Evolutionary conservation across 1,140 invertebrate species (phyloP), one percentile per base, ranked within the genome.

Genomic region (Sipha flava): DNA sequence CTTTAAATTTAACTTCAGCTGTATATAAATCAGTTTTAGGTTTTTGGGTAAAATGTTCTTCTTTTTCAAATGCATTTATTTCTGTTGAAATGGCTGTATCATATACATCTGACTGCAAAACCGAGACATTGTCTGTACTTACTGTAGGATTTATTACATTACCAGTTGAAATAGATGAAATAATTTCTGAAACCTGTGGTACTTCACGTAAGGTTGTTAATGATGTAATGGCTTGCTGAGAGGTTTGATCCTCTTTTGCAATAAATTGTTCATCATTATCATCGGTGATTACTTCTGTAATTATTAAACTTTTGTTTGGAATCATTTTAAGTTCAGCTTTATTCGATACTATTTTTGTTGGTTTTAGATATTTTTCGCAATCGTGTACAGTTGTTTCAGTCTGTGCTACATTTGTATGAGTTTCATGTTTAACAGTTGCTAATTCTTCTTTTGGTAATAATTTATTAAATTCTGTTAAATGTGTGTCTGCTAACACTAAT

Each of bases 211-310:
- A 23, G n/a, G 29, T 31, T 5, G 68, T 64, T n/a, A 73, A 31
- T 18, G 82, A 82, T 21, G 87, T 75, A 23, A 84, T 84, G 2
- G 85, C 87, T 79, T 83, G 84, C 49, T 84, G 84, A 12, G 81
- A 79, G 26, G 83, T 82, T 1, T 84, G 81, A 64, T 84, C 40
- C 0, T 45, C 82, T 64, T 84, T 82, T 7, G 80, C 82, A 18
- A 81, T 79, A 21, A 87, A 85, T 62, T 84, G 79, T 14, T 82
- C 75, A 79, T 85, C 83, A 40, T 85, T 83, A 82, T 86, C 83
- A 80, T 86, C 81, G 21, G 82, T 81, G 1, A 84, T 84, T 10
- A 85, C 81, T 82, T 86, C 83, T 70, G 84, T 84, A 16, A 83
- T 83, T 79, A 85, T 84, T 31, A 84, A 82, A 82, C 80, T 83